These are phyloP conservation scores for Scomber colias DNA, from an alignment of 2,113 vertebrate genomes.

Conservation along the genomic window DNA sequence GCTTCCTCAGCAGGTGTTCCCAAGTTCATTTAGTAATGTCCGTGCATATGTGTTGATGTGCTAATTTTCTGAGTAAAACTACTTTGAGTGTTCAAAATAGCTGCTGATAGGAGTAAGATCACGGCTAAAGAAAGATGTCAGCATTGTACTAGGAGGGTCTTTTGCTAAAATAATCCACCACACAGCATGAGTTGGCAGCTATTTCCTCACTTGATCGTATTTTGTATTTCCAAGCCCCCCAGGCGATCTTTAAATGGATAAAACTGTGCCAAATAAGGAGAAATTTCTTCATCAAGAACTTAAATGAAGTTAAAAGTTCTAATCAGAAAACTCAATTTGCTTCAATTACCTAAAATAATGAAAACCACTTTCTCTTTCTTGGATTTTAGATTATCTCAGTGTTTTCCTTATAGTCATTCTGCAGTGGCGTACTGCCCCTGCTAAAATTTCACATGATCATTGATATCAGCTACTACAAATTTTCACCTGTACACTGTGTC, in stretches of 20 bases:
- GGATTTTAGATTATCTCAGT: constrained; percentile 9
- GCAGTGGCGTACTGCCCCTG: too few species aligned
- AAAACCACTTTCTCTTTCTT: constrained; percentile 7
- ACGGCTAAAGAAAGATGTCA: background rate
- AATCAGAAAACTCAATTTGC: background rate
- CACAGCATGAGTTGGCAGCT: background rate
- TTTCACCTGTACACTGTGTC: too few species aligned
- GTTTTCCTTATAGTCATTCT: too few species aligned
- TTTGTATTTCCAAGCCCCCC: background rate
- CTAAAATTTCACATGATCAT: too few species aligned
- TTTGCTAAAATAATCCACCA: background rate
- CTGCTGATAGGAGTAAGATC: background rate
- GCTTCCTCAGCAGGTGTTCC: too few species aligned
- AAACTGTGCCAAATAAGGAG: background rate
- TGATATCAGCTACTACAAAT: too few species aligned
- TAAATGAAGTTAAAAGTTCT: background rate
- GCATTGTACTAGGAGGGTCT: background rate
- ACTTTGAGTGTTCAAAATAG: background rate
- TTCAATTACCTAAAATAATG: constrained; percentile 2
- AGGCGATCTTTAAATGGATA: background rate
- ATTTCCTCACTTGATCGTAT: background rate
- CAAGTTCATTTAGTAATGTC: too few species aligned
- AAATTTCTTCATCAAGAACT: constrained; percentile 8
- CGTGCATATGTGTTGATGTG: too few species aligned
- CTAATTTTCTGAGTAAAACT: background rate